phyloP scores from a whole-genome alignment of 2,888 invertebrate species.

The Eueremaeus valkanovi region DNA sequence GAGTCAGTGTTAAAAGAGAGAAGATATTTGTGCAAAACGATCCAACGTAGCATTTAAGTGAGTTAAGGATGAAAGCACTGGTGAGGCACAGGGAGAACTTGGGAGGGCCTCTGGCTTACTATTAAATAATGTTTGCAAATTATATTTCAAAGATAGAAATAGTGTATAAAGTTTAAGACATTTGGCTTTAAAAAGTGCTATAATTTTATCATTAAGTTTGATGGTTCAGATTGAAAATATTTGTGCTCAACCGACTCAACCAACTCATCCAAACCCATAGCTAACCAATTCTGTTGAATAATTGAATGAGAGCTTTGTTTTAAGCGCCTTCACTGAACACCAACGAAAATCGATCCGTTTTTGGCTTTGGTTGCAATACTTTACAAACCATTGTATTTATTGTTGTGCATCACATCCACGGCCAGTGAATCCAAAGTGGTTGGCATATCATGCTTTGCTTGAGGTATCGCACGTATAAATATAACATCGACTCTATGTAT shows the following conservation, averaged over 20 bases:
- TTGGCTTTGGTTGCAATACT: neutral
- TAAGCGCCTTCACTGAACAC: conserved; percentile 17
- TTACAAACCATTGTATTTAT: conserved; percentile 9
- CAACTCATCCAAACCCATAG: too few relatives aligned
- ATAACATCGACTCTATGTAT: neutral
- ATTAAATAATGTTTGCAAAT: neutral
- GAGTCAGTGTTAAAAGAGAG: too few relatives aligned
- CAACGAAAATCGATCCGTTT: conserved; percentile 21
- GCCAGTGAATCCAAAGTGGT: neutral
- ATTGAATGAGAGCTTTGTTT: conserved; percentile 3
- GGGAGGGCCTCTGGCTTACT: neutral
- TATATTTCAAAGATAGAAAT: too few relatives aligned
- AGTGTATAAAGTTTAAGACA: too few relatives aligned
- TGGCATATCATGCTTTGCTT: neutral
- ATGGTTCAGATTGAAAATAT: neutral
- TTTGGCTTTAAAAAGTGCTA: too few relatives aligned
- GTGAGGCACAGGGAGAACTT: neutral
- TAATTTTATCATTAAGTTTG: neutral
- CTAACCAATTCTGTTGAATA: neutral
- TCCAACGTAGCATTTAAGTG: too few relatives aligned
- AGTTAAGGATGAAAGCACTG: too few relatives aligned
- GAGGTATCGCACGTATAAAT: neutral
- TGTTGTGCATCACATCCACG: neutral
- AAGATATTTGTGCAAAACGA: too few relatives aligned
- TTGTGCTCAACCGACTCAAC: neutral